Evolutionary conservation across 2,797 vertebrate species (phyloP).

Genomic region (Brachyalestes nurse): DNA sequence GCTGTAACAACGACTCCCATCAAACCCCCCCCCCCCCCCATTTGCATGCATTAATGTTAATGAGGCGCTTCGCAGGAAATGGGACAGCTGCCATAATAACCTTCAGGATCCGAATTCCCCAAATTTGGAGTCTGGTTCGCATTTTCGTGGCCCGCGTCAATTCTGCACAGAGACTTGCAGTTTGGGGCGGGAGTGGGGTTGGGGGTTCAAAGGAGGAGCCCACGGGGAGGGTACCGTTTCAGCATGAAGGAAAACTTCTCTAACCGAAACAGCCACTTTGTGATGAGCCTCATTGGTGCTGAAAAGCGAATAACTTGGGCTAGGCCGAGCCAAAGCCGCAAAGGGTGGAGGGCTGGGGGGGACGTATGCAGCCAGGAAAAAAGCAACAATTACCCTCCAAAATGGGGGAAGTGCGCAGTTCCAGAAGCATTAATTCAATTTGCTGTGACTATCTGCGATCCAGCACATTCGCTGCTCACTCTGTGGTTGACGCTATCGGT

Average conservation of each 20-base stretch:
- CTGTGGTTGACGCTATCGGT: background rate
- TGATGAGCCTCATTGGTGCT: slow-evolving; percentile 56
- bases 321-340: slow-evolving; percentile 18
- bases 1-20: slow-evolving; percentile 44
- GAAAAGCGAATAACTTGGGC: slow-evolving; percentile 55
- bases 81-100: slow-evolving; percentile 53
- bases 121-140: slow-evolving; percentile 59
- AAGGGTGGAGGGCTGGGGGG: background rate
- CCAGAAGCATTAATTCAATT: slow-evolving; percentile 16
- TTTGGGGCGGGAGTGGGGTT: no score
- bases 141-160: slow-evolving; percentile 50
- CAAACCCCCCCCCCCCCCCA: background rate
- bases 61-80: slow-evolving; percentile 52
- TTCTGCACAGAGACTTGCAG: slow-evolving; percentile 38
- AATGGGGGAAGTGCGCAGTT: slow-evolving; percentile 16
- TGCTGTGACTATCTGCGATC: slow-evolving; percentile 17
- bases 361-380: background rate
- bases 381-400: slow-evolving; percentile 19
- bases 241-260: slow-evolving; percentile 53
- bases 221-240: slow-evolving; percentile 39
- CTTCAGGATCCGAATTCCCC: slow-evolving; percentile 47
- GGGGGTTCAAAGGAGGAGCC: slow-evolving; percentile 54
- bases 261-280: slow-evolving; percentile 54
- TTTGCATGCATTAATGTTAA: slow-evolving; percentile 63
- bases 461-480: background rate